Evolutionary conservation across 2,113 vertebrate species (phyloP).

Genomic region (Prinia subflava): DNA sequence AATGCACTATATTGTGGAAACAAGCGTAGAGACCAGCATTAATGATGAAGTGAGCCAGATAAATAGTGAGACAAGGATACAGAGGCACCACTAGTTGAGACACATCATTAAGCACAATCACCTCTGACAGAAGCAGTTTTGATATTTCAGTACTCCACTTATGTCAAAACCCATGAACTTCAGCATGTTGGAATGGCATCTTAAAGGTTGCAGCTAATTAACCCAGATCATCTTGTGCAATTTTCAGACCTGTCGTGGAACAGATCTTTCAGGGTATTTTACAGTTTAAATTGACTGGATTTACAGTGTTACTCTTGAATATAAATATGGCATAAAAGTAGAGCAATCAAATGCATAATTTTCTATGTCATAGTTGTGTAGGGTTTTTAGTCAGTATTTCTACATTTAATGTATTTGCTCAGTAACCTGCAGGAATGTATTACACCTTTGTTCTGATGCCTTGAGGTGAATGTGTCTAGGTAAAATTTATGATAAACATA

Average conservation of each 20-base stretch:
- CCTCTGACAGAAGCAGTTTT: conserved; percentile 37
- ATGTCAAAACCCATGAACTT: conserved; percentile 11
- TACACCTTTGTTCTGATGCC: background rate
- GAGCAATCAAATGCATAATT: background rate
- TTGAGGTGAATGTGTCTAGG: rapidly evolving
- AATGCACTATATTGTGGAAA: conserved; percentile 5
- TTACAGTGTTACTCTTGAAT: background rate
- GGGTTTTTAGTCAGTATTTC: background rate
- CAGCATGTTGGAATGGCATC: background rate
- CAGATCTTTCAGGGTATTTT: background rate
- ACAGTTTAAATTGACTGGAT: background rate
- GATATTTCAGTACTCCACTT: background rate
- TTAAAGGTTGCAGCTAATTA: conserved; percentile 28
- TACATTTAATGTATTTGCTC: background rate
- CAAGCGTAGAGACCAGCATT: background rate
- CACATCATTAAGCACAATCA: conserved; percentile 26
- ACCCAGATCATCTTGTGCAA: background rate
- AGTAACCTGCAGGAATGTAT: background rate
- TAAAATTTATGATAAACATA: background rate
- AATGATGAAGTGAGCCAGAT: conserved; percentile 16
- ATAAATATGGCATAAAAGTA: background rate
- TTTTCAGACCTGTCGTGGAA: background rate
- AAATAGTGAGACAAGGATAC: background rate
- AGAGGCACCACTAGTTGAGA: background rate
- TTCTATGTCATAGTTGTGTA: background rate